Evolutionary conservation across 2,888 invertebrate genomes (phyloP).

Genomic region (Heteropelma amictum): DNA sequence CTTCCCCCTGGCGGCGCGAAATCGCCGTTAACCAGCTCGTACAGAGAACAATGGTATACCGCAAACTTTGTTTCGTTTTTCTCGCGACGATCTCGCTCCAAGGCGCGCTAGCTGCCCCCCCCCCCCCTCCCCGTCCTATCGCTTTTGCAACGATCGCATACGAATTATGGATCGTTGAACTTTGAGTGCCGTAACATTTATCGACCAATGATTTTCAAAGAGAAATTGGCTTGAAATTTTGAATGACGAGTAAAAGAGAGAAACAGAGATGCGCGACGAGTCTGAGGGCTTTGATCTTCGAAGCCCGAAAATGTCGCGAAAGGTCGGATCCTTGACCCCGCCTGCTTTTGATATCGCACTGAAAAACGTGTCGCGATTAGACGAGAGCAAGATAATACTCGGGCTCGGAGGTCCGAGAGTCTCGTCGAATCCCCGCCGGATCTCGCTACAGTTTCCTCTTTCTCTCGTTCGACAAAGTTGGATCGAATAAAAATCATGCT

Average conservation of each 20-base stretch:
- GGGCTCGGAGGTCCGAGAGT: neutral
- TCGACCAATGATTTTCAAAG: too few species aligned
- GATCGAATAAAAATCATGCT: too few species aligned
- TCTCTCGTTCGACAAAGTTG: too few species aligned
- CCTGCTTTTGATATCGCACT: conserved; percentile 44
- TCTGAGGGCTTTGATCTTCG: neutral
- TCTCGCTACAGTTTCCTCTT: neutral
- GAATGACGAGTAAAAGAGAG: neutral
- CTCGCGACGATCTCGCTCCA: too few species aligned
- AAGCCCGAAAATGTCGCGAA: conserved; percentile 44
- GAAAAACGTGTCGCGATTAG: conserved; percentile 41
- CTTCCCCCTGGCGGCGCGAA: neutral
- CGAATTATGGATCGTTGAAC: too few species aligned
- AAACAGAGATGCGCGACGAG: neutral
- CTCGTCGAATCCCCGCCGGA: neutral
- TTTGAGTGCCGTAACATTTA: too few species aligned
- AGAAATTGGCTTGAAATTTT: too few species aligned
- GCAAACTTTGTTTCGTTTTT: conserved; percentile 5
- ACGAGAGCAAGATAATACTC: conserved; percentile 16
- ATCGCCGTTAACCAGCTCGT: conserved; percentile 12
- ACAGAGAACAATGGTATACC: conserved; percentile 8
- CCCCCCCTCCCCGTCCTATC: too few species aligned
- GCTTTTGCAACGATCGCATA: conserved; percentile 4
- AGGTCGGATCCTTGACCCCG: conserved; percentile 60
- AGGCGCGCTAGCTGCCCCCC: too few species aligned